Evolutionary conservation across 2,113 vertebrate genomes (phyloP).

Genomic region (Chaetodon auriga): DNA sequence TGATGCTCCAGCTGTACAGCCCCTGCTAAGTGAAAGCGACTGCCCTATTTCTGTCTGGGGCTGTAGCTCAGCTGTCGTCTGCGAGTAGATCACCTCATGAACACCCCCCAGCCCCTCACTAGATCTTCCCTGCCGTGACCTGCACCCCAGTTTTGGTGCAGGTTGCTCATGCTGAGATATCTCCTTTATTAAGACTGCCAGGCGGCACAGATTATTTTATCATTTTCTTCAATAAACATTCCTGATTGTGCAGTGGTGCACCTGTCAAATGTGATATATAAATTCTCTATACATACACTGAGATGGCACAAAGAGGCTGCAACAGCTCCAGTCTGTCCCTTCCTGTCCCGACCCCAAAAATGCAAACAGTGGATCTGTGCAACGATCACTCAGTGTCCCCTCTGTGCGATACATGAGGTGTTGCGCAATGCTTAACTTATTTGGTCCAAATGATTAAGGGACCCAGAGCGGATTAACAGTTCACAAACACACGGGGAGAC

Average conservation of each 20-base stretch:
- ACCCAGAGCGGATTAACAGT: conserved; percentile 2
- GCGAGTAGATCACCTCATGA: conserved; percentile 59
- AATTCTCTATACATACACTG: too few species aligned
- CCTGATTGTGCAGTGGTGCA: not conserved
- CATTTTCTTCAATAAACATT: not conserved
- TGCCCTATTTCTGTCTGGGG: conserved; percentile 77
- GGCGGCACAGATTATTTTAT: conserved; percentile 1
- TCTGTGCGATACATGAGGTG: not conserved
- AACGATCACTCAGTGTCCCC: not conserved
- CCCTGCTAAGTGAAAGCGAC: conserved; percentile 66
- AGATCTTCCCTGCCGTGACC: not conserved
- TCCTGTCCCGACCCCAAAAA: conserved; percentile 8
- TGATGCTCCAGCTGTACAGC: conserved; percentile 56
- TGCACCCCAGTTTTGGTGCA: conserved; percentile 14
- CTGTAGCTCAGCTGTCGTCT: conserved; percentile 83
- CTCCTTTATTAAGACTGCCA: not conserved
- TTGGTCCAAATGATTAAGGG: conserved; percentile 14
- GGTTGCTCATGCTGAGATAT: conserved; percentile 19
- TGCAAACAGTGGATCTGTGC: not conserved
- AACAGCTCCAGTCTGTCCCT: conserved; percentile 24
- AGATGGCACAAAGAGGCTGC: not conserved
- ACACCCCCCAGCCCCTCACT: conserved; percentile 27
- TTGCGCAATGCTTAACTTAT: conserved; percentile 23
- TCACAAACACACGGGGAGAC: conserved; percentile 21
- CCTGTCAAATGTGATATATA: conserved; percentile 16